A percentile compares a stretch with the other conserved stretches of the same genome.
phyloP scores from a whole-genome alignment of 2,113 vertebrate species.

The Mixornis gularis region DNA sequence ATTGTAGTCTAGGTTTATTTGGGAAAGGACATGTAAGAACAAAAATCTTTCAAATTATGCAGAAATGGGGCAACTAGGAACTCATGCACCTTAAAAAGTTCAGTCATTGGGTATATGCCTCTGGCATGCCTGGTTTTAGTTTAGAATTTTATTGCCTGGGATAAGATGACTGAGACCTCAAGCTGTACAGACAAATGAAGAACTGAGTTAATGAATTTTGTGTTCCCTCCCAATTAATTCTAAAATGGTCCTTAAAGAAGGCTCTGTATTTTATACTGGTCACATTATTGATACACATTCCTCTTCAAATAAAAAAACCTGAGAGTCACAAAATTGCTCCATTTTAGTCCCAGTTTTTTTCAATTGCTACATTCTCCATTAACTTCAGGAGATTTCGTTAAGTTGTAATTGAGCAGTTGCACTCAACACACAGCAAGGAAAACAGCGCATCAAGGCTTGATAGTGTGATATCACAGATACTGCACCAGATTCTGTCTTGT shows the following conservation, averaged over 20 bases:
- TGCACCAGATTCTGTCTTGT: conserved; percentile 29
- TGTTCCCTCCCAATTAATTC: background rate
- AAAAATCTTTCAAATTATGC: background rate
- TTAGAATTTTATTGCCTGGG: background rate
- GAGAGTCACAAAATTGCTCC: background rate
- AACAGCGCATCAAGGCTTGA: background rate
- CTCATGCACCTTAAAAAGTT: background rate
- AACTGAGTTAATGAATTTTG: background rate
- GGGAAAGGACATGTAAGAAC: background rate
- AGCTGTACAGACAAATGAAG: background rate
- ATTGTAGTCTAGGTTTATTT: background rate
- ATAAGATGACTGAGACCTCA: background rate
- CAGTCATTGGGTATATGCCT: background rate
- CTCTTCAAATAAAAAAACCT: background rate
- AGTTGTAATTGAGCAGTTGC: background rate
- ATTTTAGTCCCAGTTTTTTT: background rate
- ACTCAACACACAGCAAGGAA: background rate
- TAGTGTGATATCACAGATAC: background rate
- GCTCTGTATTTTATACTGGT: background rate
- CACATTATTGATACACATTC: background rate
- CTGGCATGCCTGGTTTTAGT: background rate
- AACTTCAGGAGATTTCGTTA: background rate
- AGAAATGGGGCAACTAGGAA: background rate
- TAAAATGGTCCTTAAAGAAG: background rate
- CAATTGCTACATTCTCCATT: background rate